A percentile compares a stretch with the other conserved stretches of the same genome.
These are phyloP conservation scores for Cebidichthys violaceus DNA, from an alignment of 2,113 vertebrate species.

Conservation along the genomic window DNA sequence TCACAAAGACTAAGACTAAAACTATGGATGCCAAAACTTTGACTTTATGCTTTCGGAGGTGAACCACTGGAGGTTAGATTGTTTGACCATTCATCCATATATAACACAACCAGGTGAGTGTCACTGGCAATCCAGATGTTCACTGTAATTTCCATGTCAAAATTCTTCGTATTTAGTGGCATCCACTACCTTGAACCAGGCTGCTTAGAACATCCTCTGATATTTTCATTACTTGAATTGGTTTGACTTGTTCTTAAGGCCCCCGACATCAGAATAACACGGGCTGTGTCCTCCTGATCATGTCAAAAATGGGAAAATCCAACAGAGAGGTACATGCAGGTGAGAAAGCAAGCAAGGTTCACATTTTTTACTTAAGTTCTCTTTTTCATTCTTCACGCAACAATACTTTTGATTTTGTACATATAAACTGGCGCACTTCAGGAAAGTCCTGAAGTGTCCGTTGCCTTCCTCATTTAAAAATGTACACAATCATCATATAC, in stretches of 20 bases:
- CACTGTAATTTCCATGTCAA: background rate
- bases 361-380: background rate
- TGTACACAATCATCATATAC: background rate
- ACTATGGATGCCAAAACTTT: conserved; percentile 8
- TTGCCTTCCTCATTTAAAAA: background rate
- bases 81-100: background rate
- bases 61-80: background rate
- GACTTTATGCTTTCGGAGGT: background rate
- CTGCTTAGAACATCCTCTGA: background rate
- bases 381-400: background rate
- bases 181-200: background rate
- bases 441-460: background rate
- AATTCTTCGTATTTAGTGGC: background rate
- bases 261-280: background rate
- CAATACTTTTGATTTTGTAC: background rate
- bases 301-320: background rate
- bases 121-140: background rate
- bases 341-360: background rate
- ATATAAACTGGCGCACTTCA: background rate
- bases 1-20: conserved; percentile 5
- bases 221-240: background rate
- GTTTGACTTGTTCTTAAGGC: background rate
- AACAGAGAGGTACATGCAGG: background rate
- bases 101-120: background rate
- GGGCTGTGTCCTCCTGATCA: background rate